These are phyloP conservation scores for Salvelinus fontinalis DNA, from an alignment of 2,113 vertebrate species.

Conservation along the genomic window DNA sequence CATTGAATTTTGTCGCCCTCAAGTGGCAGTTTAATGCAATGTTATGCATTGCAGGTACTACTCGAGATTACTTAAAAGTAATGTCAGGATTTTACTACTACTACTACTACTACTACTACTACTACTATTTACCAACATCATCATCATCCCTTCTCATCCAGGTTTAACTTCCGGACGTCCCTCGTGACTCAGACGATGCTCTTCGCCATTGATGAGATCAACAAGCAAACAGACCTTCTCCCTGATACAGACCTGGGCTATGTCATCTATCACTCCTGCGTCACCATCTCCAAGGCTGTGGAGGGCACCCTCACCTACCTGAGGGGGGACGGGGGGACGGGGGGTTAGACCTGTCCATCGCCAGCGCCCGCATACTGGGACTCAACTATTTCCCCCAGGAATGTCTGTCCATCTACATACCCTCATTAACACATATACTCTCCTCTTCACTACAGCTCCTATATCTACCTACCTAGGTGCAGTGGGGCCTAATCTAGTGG, in stretches of 20 bases:
- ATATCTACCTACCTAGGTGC: neutral
- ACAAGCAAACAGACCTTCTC: slow-evolving; percentile 68
- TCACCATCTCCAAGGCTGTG: slow-evolving; percentile 82
- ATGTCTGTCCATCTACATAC: neutral
- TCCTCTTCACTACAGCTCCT: neutral
- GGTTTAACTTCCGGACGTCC: slow-evolving; percentile 84
- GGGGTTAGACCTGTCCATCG: slow-evolving; percentile 80
- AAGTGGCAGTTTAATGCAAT: slow-evolving; percentile 28
- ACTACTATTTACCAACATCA: neutral
- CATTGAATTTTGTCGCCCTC: slow-evolving; percentile 21
- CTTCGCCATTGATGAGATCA: slow-evolving; percentile 82
- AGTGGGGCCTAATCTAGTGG: no score
- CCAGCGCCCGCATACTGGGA: slow-evolving; percentile 81
- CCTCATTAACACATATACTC: neutral
- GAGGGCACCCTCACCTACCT: slow-evolving; percentile 81
- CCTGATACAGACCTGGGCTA: slow-evolving; percentile 79
- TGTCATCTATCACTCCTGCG: slow-evolving; percentile 84
- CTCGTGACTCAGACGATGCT: slow-evolving; percentile 85
- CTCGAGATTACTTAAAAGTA: neutral
- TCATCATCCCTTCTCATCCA: slow-evolving; percentile 44
- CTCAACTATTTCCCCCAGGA: slow-evolving; percentile 85
- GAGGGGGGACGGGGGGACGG: slow-evolving; percentile 65
- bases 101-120: no score
- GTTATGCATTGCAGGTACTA: no score
- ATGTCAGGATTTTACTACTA: neutral